These are phyloP conservation scores for Cotesia chilonis DNA, from an alignment of 1,140 invertebrate species.

Conservation along the genomic window DNA sequence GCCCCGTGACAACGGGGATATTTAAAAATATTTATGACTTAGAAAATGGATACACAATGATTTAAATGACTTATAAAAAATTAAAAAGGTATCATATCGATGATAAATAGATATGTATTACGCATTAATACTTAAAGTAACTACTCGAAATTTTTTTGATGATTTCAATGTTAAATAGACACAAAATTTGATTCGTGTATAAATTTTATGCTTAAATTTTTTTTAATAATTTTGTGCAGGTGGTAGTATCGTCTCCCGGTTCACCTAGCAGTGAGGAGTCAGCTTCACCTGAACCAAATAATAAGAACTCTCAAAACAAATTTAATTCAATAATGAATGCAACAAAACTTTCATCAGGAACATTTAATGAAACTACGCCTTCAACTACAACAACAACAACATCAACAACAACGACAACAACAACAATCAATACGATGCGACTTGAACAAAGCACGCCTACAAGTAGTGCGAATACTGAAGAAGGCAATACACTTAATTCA, in stretches of 20 bases:
- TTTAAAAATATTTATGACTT: too few species aligned
- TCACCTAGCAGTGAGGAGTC: slow-evolving; percentile 75
- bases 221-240: slow-evolving; percentile 56
- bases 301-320: slow-evolving; percentile 63
- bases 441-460: slow-evolving; percentile 69
- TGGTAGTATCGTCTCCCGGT: slow-evolving; percentile 79
- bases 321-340: slow-evolving; percentile 48
- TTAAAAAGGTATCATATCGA: too few species aligned
- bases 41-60: too few species aligned
- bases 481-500: slow-evolving; percentile 63
- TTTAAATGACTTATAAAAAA: too few species aligned
- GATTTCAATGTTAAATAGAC: too few species aligned
- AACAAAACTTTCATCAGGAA: slow-evolving; percentile 46
- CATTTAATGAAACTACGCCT: slow-evolving; percentile 10
- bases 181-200: slow-evolving; percentile 18
- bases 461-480: slow-evolving; percentile 70
- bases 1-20: too few species aligned
- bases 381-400: slow-evolving; percentile 46
- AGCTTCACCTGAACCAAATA: slow-evolving; percentile 74
- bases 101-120: too few species aligned
- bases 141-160: too few species aligned
- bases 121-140: too few species aligned
- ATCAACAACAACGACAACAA: slow-evolving; percentile 42
- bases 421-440: slow-evolving; percentile 48
- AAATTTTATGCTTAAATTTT: not conserved